phyloP scores from a whole-genome alignment of 2,888 invertebrate genomes.

The Hedya salicella region DNA sequence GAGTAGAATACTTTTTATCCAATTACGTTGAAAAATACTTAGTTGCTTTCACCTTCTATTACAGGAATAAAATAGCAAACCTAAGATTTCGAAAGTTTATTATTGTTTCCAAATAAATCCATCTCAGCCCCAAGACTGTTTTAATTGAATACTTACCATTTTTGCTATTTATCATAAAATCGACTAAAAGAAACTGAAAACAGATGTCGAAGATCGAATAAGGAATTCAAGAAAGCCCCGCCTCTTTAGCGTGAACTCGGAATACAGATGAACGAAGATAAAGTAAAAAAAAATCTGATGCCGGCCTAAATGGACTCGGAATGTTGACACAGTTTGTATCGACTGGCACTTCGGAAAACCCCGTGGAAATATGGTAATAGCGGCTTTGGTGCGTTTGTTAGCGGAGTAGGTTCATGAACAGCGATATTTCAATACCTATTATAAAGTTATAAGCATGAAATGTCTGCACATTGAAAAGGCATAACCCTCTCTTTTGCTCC shows the following conservation, averaged over 20 bases:
- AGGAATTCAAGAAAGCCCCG: conserved; percentile 66
- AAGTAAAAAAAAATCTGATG: conserved; percentile 62
- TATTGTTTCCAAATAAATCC: background rate
- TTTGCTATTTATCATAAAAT: conserved; percentile 37
- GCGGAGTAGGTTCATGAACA: too few species aligned
- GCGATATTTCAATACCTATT: too few species aligned
- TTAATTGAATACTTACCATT: conserved; percentile 32
- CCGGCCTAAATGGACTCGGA: conserved; percentile 62
- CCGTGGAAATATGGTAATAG: conserved; percentile 33
- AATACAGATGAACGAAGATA: conserved; percentile 73
- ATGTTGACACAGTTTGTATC: conserved; percentile 59
- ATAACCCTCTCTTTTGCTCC: too few species aligned
- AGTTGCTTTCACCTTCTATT: too few species aligned
- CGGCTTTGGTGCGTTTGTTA: background rate
- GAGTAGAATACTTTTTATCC: too few species aligned
- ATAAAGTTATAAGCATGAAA: too few species aligned
- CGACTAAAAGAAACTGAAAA: conserved; percentile 49
- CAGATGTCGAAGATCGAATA: conserved; percentile 63
- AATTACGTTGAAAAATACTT: too few species aligned
- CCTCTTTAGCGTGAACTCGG: conserved; percentile 56
- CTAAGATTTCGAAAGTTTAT: conserved; percentile 5
- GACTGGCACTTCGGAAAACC: conserved; percentile 27
- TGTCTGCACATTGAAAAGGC: too few species aligned
- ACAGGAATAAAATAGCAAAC: background rate
- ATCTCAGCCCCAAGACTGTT: conserved; percentile 10